A percentile compares a stretch with the other conserved stretches of the same genome.
Conservation (phyloP, 2,888 invertebrate species). For the Cantharis rustica region DNA sequence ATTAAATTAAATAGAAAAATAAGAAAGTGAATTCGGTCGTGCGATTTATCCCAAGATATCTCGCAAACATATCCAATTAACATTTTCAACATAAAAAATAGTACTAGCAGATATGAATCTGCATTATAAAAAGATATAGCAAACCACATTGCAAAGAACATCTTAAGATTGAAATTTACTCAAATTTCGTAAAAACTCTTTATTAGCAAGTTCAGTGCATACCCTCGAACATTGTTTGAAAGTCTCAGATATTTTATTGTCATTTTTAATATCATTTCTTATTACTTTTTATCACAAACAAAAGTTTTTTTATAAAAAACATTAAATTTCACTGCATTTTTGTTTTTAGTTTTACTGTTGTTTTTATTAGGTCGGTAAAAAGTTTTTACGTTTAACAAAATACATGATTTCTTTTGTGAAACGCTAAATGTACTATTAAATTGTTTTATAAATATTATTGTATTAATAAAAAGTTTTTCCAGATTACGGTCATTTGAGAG, state of each 20-base stretch:
- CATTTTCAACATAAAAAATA: no score
- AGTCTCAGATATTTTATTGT: not conserved
- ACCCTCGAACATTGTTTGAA: not conserved
- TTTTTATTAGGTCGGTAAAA: not conserved
- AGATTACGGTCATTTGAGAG: not conserved
- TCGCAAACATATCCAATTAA: no score
- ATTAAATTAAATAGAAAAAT: no score
- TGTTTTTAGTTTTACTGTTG: not conserved
- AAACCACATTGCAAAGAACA: no score
- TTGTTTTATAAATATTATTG: not conserved
- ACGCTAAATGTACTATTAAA: not conserved
- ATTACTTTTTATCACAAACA: not conserved
- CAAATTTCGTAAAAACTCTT: no score
- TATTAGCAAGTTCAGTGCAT: not conserved
- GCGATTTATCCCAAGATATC: no score
- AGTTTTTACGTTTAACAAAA: not conserved
- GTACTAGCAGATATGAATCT: no score
- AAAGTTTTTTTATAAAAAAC: not conserved
- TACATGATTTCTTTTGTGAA: not conserved
- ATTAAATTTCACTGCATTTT: not conserved
- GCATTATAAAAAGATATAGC: no score
- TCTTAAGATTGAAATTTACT: no score
- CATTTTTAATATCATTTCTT: not conserved
- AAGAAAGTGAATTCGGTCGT: no score
- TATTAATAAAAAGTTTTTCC: not conserved